phyloP scores from a whole-genome alignment of 2,797 vertebrate species.

The Spinus olivaceus region DNA sequence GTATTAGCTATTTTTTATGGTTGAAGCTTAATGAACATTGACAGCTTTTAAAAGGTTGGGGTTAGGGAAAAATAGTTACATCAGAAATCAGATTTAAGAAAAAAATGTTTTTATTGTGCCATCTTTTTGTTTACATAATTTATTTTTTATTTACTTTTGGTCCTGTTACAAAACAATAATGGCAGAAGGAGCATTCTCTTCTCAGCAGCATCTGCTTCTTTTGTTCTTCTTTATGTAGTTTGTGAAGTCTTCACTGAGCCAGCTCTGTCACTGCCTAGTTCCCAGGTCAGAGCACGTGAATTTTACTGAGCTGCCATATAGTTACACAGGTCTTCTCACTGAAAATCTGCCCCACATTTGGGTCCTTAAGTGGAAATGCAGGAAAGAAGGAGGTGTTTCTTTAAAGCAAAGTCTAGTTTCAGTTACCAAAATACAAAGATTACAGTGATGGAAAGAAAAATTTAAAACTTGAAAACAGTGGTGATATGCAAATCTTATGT shows the following conservation, averaged over 20 bases:
- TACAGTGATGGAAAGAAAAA: neutral
- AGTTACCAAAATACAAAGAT: neutral
- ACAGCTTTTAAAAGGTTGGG: neutral
- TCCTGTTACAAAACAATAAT: neutral
- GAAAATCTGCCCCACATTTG: neutral
- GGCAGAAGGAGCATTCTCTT: neutral
- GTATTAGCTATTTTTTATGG: neutral
- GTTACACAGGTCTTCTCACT: neutral
- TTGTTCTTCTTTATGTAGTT: neutral
- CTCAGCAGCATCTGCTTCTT: neutral
- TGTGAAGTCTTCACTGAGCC: neutral
- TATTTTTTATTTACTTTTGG: neutral
- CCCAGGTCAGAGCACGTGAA: fast-evolving
- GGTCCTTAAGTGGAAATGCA: neutral
- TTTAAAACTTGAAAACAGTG: neutral
- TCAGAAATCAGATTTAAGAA: neutral
- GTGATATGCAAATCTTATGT: neutral
- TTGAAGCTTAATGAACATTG: neutral
- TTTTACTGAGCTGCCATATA: neutral
- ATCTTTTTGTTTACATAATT: neutral
- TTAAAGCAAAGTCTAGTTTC: neutral
- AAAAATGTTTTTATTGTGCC: neutral
- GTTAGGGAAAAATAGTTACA: neutral
- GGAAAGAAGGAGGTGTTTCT: neutral
- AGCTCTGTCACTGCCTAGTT: neutral